phyloP scores from a whole-genome alignment of 2,113 vertebrate species.

The Megatriorchis doriae region DNA sequence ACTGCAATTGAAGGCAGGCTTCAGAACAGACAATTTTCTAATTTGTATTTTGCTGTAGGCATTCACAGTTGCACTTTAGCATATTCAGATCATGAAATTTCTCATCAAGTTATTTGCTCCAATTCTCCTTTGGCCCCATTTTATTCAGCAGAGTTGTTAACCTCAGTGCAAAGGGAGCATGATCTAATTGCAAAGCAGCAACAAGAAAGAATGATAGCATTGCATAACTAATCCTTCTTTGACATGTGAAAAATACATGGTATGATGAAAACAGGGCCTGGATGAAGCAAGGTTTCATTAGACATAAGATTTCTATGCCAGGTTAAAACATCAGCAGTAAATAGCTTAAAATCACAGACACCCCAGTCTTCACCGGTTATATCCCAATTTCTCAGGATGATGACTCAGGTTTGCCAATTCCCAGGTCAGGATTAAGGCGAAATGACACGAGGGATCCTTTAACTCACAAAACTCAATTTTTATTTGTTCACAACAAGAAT shows the following conservation, averaged over 20 bases:
- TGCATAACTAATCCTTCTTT: neutral
- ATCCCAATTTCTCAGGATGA: no score
- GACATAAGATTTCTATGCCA: neutral
- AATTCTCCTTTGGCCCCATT: neutral
- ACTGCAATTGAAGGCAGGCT: neutral
- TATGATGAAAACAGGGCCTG: neutral
- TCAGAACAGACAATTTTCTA: neutral
- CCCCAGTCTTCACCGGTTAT: rapidly evolving
- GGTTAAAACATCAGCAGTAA: neutral
- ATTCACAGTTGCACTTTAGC: neutral
- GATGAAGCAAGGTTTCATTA: neutral
- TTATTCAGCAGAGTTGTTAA: neutral
- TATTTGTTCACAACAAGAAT: no score
- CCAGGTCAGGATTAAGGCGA: no score
- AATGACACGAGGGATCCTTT: no score
- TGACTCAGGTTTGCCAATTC: no score
- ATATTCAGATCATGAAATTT: neutral
- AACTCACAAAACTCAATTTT: no score
- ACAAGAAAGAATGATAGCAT: neutral
- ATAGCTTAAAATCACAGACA: neutral
- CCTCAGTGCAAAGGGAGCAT: neutral
- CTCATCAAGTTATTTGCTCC: neutral
- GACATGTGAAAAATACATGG: neutral
- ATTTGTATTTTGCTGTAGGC: neutral
- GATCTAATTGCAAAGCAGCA: neutral